These are phyloP conservation scores for Drosophila limbata DNA, from an alignment of 2,888 invertebrate genomes.

Conservation along the genomic window DNA sequence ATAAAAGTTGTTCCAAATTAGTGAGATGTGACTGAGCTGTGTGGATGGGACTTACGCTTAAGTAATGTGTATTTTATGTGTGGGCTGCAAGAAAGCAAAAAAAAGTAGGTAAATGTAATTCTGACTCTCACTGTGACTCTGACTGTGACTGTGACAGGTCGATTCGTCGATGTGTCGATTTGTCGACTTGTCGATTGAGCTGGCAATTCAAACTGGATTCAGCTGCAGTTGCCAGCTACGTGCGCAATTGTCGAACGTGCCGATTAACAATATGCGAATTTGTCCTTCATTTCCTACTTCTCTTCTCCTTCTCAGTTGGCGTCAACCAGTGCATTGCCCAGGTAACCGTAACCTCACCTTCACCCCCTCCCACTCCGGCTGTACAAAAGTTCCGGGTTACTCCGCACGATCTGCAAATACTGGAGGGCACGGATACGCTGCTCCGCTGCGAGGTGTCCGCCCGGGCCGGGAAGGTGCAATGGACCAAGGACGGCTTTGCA, in stretches of 20 bases:
- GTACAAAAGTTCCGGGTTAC: constrained; percentile 93
- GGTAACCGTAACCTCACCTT: constrained; percentile 26
- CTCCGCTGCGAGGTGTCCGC: constrained; percentile 94
- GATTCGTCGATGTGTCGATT: constrained; percentile 36
- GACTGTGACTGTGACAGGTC: constrained; percentile 17
- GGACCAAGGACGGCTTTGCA: constrained; percentile 97
- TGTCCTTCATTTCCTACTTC: constrained; percentile 20
- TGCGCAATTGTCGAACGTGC: constrained; percentile 77
- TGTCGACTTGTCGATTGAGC: constrained; percentile 47
- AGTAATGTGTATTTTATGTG: constrained; percentile 81
- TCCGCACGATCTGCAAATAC: constrained; percentile 91
- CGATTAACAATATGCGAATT: constrained; percentile 72
- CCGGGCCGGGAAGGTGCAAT: constrained; percentile 94
- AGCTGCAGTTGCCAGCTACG: constrained; percentile 71
- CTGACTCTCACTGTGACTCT: constrained; percentile 18
- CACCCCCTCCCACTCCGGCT: constrained; percentile 80
- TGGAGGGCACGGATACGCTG: constrained; percentile 93
- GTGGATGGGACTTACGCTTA: constrained; percentile 72
- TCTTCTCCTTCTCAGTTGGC: constrained; percentile 18
- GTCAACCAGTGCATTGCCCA: constrained; percentile 26
- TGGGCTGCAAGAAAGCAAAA: constrained; percentile 68
- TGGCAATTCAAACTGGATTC: constrained; percentile 69
- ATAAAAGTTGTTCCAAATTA: constrained; percentile 79
- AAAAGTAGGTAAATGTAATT: constrained; percentile 69
- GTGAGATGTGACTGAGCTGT: constrained; percentile 78